Base-by-base conservation (phyloP, 2,113 vertebrate genomes). In the Colius striatus region DNA sequence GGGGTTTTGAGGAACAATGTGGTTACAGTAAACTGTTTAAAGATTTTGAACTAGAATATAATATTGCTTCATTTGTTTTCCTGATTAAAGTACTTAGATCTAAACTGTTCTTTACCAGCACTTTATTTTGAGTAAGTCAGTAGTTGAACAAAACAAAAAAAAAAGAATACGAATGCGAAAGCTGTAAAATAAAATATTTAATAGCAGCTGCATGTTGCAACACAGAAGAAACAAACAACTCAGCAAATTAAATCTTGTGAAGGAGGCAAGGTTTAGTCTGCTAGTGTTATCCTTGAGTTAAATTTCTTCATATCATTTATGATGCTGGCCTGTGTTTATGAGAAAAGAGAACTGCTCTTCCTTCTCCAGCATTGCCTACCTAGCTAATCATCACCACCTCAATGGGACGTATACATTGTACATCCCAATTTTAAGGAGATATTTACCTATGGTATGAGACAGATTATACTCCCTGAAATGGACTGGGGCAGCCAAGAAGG, bases 361-460 rank as follows among this genome's bases (percentile, higher is more conserved):
- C 26, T 82, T 58, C 38, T 77, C 29, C 25, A 34, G 25, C 30
- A 18, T 13, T 66, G 20, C 30, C 23, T 43, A 23, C 36, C 36
- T 38, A 29, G 50, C 21, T 50, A 36, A 45, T 45, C 32, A 53
- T 53, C 43, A 29, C 47, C 41, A n/a, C 50, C 1, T 0, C 51
- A 70, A 67, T 0, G 1, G 66, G 15, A 25, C 1, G 1, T 13
- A 16, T 32, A 71, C 1, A 3, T 16, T 26, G 18, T 26, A 51
- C 13, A 8, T 66, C 75, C 55, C 29, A 45, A 19, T 70, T 82
- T 38, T 29, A 63, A 70, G 65, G 15, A 16, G 9, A 23, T 73
- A 19, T 51, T 65, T 68, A 66, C 48, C 22, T n/a, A 9, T 55
- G 38, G 6, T 67, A 26, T 47, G 16, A 67, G 53, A 58, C 30